Base-by-base conservation (phyloP, 2,113 vertebrate genomes). In the Chaenocephalus aceratus region DNA sequence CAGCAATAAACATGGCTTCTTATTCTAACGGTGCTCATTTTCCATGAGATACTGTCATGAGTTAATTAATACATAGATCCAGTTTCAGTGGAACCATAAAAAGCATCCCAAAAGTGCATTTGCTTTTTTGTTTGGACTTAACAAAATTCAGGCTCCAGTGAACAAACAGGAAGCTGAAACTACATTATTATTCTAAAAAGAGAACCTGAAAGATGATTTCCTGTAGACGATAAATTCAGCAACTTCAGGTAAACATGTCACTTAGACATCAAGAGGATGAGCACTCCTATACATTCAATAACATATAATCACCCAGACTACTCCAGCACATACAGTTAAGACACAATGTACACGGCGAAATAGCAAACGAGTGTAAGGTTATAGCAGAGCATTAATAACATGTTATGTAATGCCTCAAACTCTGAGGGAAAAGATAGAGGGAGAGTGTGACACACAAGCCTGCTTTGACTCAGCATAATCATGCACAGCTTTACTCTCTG, bases 391-490 rank as follows among this genome's bases (percentile, higher is more conserved):
- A 66, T 41, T 63, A 60, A 2, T 13, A 76, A 51, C 45, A 45
- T 59, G 80, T 81, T 70, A 81, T 72, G 46, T 75, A 77, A 79
- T 57, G 6, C 71, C 49, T 36, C 46, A 53, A 82, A 84, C 56
- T 82, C 21, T 45, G 1, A 51, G 11, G 75, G 41, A 67, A 64
- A 15, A 65, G 76, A 61, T 69, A 73, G 41, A 83, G 36, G 41
- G 30, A 81, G 23, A 58, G 72, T 21, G 80, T n/a, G 59, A 88
- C 59, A 80, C 49, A 77, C 36, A 5, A 65, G 60, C 78, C 73
- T 60, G 77, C 82, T 91, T 92, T 94, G 90, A 94, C 92, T 92
- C 92, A 92, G 93, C 89, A 92, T 11, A 87, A 86, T 90, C 72
- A 61, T 58, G 36, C 82, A 77, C 54, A 69, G 66, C 78, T 83